These are phyloP conservation scores for Synergus japonicus DNA, from an alignment of 2,888 invertebrate genomes.

Conservation along the genomic window DNA sequence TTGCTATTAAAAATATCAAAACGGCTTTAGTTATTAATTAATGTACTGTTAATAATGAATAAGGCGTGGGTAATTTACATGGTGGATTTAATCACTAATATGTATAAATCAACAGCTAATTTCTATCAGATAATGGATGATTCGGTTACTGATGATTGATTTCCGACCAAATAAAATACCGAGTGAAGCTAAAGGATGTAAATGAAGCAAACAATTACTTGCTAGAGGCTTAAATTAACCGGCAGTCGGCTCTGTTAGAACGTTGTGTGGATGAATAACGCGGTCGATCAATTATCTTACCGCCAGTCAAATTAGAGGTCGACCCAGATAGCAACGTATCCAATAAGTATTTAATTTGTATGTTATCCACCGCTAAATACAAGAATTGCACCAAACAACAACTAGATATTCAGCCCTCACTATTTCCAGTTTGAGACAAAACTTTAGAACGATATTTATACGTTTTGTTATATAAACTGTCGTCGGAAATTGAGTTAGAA, in stretches of 20 bases:
- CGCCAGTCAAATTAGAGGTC: conserved; percentile 50
- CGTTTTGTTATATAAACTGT: no score
- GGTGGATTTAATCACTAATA: neutral
- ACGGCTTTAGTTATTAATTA: no score
- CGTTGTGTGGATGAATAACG: conserved; percentile 22
- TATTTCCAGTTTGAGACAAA: neutral
- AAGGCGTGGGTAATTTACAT: neutral
- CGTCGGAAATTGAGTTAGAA: no score
- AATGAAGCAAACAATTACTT: conserved; percentile 29
- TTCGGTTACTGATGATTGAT: conserved; percentile 17
- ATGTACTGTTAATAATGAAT: no score
- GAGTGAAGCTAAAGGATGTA: conserved; percentile 7
- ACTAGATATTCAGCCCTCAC: neutral
- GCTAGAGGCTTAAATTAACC: conserved; percentile 15
- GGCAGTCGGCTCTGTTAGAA: conserved; percentile 17
- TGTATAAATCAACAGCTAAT: neutral
- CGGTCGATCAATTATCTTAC: conserved; percentile 27
- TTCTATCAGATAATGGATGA: neutral
- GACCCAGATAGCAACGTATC: conserved; percentile 49
- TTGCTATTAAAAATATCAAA: no score
- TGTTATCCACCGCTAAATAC: conserved; percentile 26
- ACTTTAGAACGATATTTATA: no score
- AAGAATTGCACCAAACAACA: conserved; percentile 10
- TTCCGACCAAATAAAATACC: neutral
- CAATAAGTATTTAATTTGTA: conserved; percentile 51